Evolutionary conservation across 2,888 invertebrate species (phyloP).

Genomic region (Aproaerema taeniolella): DNA sequence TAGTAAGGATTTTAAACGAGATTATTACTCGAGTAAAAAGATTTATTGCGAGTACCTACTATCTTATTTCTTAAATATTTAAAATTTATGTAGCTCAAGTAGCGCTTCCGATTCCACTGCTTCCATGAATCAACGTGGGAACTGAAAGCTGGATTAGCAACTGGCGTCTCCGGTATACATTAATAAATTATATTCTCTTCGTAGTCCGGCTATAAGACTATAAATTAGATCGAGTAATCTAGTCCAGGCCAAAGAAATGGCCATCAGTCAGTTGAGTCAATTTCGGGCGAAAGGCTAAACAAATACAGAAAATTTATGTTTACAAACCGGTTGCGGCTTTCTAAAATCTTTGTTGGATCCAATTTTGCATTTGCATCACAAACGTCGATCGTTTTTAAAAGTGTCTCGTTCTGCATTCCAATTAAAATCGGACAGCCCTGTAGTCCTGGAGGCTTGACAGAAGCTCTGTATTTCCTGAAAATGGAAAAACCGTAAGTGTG

Average conservation of each 20-base stretch:
- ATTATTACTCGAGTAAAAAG: no score
- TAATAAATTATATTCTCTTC: constrained; percentile 6
- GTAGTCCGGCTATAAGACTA: constrained; percentile 4
- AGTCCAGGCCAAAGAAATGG: constrained; percentile 4
- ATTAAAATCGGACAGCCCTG: no score
- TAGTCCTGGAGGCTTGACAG: no score
- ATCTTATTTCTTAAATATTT: no score
- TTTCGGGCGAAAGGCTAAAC: neutral
- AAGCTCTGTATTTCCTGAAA: constrained; percentile 9
- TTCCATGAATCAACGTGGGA: no score
- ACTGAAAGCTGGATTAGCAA: constrained; percentile 7
- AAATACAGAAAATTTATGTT: neutral
- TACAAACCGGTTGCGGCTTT: constrained; percentile 5
- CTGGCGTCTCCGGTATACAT: constrained; percentile 1
- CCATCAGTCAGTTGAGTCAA: constrained; percentile 3
- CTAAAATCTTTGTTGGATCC: neutral
- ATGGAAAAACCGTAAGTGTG: constrained; percentile 4
- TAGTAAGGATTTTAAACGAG: no score
- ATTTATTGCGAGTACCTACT: no score
- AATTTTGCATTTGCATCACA: neutral
- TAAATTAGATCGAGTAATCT: constrained; percentile 1
- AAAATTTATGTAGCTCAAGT: no score
- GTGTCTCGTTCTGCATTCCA: neutral
- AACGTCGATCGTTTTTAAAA: neutral
- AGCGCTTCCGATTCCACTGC: no score